Percentiles rank a stretch among this genome's conserved stretches.
Evolutionary conservation across 2,797 vertebrate species (phyloP).

Genomic region (Cynopterus sphinx): DNA sequence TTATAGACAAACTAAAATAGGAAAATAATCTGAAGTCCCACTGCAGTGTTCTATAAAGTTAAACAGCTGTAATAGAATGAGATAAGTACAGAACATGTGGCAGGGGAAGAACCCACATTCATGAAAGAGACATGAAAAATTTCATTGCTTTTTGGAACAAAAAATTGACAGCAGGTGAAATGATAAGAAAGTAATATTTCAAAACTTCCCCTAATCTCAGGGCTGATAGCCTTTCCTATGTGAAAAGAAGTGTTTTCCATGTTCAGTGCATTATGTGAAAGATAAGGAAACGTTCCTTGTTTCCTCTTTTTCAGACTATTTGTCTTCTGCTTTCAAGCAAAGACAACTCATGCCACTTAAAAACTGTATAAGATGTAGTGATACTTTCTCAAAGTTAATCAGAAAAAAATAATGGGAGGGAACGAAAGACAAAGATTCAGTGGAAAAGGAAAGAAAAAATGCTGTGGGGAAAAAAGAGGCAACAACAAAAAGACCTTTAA

Average conservation of each 20-base stretch:
- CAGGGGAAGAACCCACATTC: not conserved
- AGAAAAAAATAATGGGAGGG: not conserved
- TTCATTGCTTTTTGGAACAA: not conserved
- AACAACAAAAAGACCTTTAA: not conserved
- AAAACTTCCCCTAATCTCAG: not conserved
- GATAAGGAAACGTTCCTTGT: too few species aligned
- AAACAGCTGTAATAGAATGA: not conserved
- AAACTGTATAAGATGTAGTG: not conserved
- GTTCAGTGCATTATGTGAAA: not conserved
- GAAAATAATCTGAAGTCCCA: not conserved
- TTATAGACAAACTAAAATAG: not conserved
- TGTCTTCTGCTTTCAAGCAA: not conserved
- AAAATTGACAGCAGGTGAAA: not conserved
- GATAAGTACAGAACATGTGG: not conserved
- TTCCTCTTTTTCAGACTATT: not conserved
- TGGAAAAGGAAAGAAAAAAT: not conserved
- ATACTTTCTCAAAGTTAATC: not conserved
- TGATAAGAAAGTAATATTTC: not conserved
- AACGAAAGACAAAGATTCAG: not conserved
- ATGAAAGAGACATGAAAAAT: not conserved
- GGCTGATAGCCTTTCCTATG: not conserved
- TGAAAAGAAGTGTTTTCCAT: not conserved
- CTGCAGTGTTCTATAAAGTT: not conserved
- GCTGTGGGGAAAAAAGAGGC: accelerated
- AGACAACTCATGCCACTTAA: not conserved